A percentile compares a stretch with the other conserved stretches of the same genome.
phyloP scores from a whole-genome alignment of 2,113 vertebrate species.

The Cairina moschata region DNA sequence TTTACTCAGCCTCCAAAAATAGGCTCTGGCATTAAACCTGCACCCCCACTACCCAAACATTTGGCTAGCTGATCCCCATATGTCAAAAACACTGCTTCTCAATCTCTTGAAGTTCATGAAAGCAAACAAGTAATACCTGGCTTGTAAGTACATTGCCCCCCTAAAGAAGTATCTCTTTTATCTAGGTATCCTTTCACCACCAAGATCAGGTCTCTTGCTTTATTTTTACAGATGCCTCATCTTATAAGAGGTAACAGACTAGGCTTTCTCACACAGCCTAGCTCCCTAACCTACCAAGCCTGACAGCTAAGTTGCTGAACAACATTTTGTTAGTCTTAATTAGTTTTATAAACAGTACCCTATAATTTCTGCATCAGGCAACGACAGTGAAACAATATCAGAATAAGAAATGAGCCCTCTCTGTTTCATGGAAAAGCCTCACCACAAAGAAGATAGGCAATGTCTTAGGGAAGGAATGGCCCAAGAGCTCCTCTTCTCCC shows the following conservation, averaged over 20 bases:
- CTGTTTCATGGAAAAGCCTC: background rate
- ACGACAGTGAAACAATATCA: background rate
- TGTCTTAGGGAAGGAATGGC: background rate
- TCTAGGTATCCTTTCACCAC: background rate
- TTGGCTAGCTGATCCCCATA: background rate
- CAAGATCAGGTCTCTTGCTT: background rate
- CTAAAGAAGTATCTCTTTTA: background rate
- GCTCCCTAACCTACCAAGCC: background rate
- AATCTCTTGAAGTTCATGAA: background rate
- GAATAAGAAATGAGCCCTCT: background rate
- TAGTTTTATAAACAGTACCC: background rate
- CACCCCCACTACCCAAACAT: background rate
- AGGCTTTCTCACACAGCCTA: background rate
- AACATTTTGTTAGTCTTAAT: background rate
- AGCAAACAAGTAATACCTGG: background rate
- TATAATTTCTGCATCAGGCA: background rate
- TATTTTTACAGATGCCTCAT: background rate
- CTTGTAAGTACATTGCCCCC: background rate
- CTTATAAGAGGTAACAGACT: background rate
- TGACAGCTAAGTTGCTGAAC: background rate
- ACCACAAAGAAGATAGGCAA: background rate
- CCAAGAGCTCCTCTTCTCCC: background rate
- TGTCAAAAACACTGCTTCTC: background rate
- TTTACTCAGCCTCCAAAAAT: conserved; percentile 15
- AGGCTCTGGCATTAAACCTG: conserved; percentile 15